phyloP scores from a whole-genome alignment of 2,797 vertebrate genomes.

The Tauraco hartlaubi region DNA sequence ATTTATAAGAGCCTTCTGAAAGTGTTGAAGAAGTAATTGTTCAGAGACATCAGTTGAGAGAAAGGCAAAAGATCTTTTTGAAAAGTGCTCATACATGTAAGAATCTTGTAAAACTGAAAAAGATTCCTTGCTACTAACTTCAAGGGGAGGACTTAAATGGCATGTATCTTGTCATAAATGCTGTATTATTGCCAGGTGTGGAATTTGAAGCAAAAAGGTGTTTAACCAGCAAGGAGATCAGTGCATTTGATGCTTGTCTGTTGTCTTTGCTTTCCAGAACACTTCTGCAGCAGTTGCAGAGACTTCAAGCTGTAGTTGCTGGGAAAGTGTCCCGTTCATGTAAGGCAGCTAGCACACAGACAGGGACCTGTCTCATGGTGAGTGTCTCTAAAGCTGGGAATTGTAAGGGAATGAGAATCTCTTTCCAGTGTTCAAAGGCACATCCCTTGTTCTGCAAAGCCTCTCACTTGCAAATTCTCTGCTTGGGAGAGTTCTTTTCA shows the following conservation, averaged over 20 bases:
- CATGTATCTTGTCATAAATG: neutral
- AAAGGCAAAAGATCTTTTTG: neutral
- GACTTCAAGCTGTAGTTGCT: slow-evolving; percentile 92
- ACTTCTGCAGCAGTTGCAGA: slow-evolving; percentile 95
- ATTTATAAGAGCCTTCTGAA: neutral
- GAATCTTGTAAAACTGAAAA: neutral
- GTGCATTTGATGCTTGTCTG: neutral
- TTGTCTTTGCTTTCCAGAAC: slow-evolving; percentile 82
- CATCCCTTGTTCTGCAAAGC: neutral
- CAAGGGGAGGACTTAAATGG: neutral
- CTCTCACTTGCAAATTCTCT: neutral
- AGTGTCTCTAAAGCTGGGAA: slow-evolving; percentile 32
- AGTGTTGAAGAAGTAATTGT: neutral
- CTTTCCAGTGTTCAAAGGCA: neutral
- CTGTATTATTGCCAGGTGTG: neutral
- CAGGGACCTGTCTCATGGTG: slow-evolving; percentile 97
- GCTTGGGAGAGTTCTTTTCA: neutral
- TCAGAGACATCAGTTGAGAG: neutral
- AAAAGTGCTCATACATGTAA: neutral
- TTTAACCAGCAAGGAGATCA: neutral
- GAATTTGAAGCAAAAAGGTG: neutral
- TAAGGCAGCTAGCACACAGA: slow-evolving; percentile 93
- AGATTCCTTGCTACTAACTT: neutral
- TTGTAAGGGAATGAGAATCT: neutral
- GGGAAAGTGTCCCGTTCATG: slow-evolving; percentile 93